A percentile compares a stretch with the other conserved stretches of the same genome.
Evolutionary conservation across 2,797 vertebrate species (phyloP).

Genomic region (Takifugu rubripes): DNA sequence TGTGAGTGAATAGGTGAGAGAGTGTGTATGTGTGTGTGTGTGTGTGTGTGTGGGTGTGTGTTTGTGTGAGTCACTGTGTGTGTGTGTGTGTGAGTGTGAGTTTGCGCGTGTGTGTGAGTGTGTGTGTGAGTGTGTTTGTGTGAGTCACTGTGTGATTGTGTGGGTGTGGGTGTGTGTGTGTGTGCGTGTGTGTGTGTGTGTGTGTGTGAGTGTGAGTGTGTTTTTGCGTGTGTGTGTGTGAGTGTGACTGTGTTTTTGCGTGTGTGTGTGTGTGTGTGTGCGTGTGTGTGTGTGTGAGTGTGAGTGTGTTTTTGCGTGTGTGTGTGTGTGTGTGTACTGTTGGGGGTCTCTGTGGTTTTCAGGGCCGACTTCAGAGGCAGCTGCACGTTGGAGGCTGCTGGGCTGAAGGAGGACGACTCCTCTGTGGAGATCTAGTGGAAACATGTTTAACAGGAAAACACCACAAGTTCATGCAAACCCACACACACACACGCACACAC

Average conservation of each 20-base stretch:
- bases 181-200: too few relatives aligned
- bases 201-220: too few relatives aligned
- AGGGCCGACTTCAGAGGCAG: slow-evolving; percentile 91
- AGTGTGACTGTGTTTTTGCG: too few relatives aligned
- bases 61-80: slow-evolving; percentile 66
- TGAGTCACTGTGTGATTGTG: too few relatives aligned
- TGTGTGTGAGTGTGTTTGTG: too few relatives aligned
- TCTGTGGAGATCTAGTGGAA: slow-evolving; percentile 87
- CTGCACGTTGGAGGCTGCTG: slow-evolving; percentile 70
- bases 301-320: not conserved
- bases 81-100: too few relatives aligned
- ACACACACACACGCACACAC: slow-evolving; percentile 10
- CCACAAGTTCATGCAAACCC: slow-evolving; percentile 22
- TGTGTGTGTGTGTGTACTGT: slow-evolving; percentile 61
- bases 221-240: too few relatives aligned
- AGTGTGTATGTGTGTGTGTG: not conserved
- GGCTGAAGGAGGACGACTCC: slow-evolving; percentile 80
- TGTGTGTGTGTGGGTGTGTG: slow-evolving; percentile 42
- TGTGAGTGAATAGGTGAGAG: too few relatives aligned
- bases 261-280: too few relatives aligned
- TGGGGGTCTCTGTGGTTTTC: slow-evolving; percentile 79
- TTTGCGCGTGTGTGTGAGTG: too few relatives aligned
- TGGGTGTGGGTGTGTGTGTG: too few relatives aligned
- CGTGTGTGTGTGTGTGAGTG: too few relatives aligned
- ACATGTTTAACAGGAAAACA: slow-evolving; percentile 55